Evolutionary conservation across 2,888 invertebrate genomes (phyloP).

Genomic region (Cosmopolites sordidus): DNA sequence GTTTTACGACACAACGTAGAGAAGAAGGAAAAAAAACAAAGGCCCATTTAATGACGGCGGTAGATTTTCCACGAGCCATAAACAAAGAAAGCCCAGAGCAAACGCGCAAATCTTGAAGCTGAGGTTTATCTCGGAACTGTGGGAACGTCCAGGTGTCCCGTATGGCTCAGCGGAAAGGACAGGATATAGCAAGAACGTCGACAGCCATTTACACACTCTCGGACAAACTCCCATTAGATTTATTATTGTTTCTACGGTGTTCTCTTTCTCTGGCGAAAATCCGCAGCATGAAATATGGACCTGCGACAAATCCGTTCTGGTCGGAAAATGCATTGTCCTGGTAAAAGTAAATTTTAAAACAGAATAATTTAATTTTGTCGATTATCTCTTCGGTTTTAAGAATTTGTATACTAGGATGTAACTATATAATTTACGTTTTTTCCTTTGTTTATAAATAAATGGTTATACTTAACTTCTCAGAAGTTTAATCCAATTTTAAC

Average conservation of each 20-base stretch:
- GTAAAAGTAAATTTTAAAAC: too few species aligned
- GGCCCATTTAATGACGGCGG: too few species aligned
- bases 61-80: slow-evolving; percentile 27
- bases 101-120: slow-evolving; percentile 44
- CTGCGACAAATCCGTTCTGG: not conserved
- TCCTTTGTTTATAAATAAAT: too few species aligned
- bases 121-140: slow-evolving; percentile 39
- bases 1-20: too few species aligned
- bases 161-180: not conserved
- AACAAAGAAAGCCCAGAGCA: slow-evolving; percentile 41
- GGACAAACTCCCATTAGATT: slow-evolving; percentile 21
- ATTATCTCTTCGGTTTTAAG: too few species aligned
- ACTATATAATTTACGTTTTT: too few species aligned
- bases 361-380: too few species aligned
- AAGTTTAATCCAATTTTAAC: too few species aligned
- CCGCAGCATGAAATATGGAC: not conserved
- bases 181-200: slow-evolving; percentile 11
- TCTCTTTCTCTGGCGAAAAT: not conserved
- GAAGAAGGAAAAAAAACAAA: too few species aligned
- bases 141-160: slow-evolving; percentile 2
- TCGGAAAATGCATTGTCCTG: not conserved
- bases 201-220: slow-evolving; percentile 22
- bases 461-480: too few species aligned
- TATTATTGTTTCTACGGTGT: slow-evolving; percentile 13
- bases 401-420: too few species aligned